Evolutionary conservation across 2,797 vertebrate genomes (phyloP).

Genomic region (Sebastes matsubarae): DNA sequence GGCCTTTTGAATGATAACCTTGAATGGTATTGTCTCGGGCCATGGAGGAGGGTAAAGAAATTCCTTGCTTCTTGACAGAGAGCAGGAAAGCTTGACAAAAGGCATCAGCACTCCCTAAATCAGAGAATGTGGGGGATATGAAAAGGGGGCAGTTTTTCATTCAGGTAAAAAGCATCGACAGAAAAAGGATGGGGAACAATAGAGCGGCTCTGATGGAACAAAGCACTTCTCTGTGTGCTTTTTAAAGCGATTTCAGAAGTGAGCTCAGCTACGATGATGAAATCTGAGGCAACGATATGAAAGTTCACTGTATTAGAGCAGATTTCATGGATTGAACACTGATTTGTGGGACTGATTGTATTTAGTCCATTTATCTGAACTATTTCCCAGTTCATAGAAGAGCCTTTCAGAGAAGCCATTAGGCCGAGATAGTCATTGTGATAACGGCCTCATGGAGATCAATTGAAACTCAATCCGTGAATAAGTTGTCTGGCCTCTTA

Average conservation of each 20-base stretch:
- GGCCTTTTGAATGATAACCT: slow-evolving; percentile 80
- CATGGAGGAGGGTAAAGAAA: slow-evolving; percentile 72
- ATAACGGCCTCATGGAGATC: slow-evolving; percentile 64
- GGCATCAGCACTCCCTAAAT: slow-evolving; percentile 65
- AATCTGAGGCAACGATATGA: slow-evolving; percentile 62
- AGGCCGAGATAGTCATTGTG: slow-evolving; percentile 46
- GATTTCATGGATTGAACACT: slow-evolving; percentile 50
- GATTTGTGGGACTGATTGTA: slow-evolving; percentile 53
- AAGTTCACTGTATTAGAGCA: slow-evolving; percentile 54
- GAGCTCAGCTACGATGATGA: slow-evolving; percentile 62
- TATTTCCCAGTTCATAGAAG: slow-evolving; percentile 44
- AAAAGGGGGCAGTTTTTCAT: slow-evolving; percentile 68
- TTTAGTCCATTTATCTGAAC: slow-evolving; percentile 55
- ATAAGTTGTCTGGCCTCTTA: slow-evolving; percentile 39
- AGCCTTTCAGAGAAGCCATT: slow-evolving; percentile 66
- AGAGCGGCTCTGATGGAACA: slow-evolving; percentile 41
- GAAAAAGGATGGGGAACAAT: slow-evolving; percentile 56
- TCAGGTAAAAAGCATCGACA: slow-evolving; percentile 68
- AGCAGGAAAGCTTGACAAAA: slow-evolving; percentile 77
- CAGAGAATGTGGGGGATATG: slow-evolving; percentile 62
- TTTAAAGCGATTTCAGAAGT: slow-evolving; percentile 54
- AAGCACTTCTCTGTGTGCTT: slow-evolving; percentile 45
- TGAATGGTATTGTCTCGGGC: slow-evolving; percentile 79
- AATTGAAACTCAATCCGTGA: slow-evolving; percentile 72
- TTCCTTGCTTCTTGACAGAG: slow-evolving; percentile 73